phyloP scores from a whole-genome alignment of 2,888 invertebrate genomes.

The Laspeyria flexula region DNA sequence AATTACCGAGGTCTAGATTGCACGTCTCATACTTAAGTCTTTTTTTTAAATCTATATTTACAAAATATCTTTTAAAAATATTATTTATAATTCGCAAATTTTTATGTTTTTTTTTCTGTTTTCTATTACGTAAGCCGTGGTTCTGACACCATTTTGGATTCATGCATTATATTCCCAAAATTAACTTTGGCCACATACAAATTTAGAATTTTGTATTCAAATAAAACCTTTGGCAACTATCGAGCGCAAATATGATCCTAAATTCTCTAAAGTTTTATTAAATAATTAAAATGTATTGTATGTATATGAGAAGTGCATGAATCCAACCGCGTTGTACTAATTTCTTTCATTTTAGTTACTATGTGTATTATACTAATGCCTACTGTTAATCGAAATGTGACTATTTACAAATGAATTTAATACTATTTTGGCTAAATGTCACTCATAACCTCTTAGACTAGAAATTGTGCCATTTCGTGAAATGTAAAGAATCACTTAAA shows the following conservation, averaged over 20 bases:
- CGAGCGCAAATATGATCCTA: constrained; percentile 7
- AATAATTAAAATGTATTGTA: neutral
- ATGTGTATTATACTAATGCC: constrained; percentile 63
- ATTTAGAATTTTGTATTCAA: constrained; percentile 34
- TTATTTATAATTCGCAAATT: constrained; percentile 75
- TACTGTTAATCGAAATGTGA: constrained; percentile 73
- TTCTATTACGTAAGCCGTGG: constrained; percentile 61
- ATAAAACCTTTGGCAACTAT: constrained; percentile 45
- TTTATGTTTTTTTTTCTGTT: constrained; percentile 48
- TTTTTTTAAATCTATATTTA: constrained; percentile 74
- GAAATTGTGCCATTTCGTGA: constrained; percentile 80
- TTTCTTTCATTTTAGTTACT: constrained; percentile 70
- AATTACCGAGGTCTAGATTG: constrained; percentile 79
- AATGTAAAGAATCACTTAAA: constrained; percentile 49
- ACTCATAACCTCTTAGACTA: constrained; percentile 79
- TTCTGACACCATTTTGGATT: constrained; percentile 57
- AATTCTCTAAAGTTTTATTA: constrained; percentile 8
- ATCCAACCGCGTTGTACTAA: constrained; percentile 75
- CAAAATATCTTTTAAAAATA: constrained; percentile 83
- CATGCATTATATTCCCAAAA: constrained; percentile 48
- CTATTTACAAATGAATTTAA: constrained; percentile 79
- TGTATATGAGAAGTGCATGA: constrained; percentile 50
- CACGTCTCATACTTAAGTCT: constrained; percentile 67
- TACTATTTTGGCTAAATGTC: constrained; percentile 85
- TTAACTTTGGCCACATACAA: constrained; percentile 47